phyloP scores from a whole-genome alignment of 2,797 vertebrate genomes.

The Mionectes olivaceus region DNA sequence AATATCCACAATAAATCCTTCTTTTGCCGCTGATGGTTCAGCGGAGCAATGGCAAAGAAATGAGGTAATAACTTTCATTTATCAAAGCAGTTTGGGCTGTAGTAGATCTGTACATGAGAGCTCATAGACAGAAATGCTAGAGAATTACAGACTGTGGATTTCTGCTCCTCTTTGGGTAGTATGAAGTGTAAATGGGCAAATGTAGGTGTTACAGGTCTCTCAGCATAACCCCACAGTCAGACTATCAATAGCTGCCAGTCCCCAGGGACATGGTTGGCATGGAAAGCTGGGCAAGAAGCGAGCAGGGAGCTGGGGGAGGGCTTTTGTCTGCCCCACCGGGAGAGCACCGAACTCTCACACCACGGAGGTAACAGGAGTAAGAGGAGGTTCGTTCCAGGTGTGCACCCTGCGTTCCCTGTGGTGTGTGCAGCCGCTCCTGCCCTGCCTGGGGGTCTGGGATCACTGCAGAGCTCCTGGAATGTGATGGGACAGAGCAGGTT shows the following conservation, averaged over 20 bases:
- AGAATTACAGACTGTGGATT: neutral
- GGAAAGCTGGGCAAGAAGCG: neutral
- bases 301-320: neutral
- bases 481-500: neutral
- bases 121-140: neutral
- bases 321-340: neutral
- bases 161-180: neutral
- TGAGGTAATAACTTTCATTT: constrained; percentile 6
- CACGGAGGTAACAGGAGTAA: neutral
- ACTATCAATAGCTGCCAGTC: neutral
- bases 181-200: neutral
- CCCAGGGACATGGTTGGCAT: neutral
- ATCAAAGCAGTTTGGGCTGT: neutral
- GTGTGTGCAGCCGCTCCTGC: neutral
- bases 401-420: neutral
- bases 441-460: neutral
- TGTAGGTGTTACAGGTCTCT: neutral
- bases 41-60: constrained; percentile 27
- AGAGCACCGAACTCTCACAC: neutral
- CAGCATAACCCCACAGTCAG: neutral
- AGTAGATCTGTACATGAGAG: neutral
- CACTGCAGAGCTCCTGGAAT: neutral
- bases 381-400: neutral
- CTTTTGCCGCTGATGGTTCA: constrained; percentile 7
- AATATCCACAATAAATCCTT: constrained; percentile 7